A percentile compares a stretch with the other conserved stretches of the same genome.
Evolutionary conservation across 2,113 vertebrate species (phyloP).

Genomic region (Chloebia gouldiae): DNA sequence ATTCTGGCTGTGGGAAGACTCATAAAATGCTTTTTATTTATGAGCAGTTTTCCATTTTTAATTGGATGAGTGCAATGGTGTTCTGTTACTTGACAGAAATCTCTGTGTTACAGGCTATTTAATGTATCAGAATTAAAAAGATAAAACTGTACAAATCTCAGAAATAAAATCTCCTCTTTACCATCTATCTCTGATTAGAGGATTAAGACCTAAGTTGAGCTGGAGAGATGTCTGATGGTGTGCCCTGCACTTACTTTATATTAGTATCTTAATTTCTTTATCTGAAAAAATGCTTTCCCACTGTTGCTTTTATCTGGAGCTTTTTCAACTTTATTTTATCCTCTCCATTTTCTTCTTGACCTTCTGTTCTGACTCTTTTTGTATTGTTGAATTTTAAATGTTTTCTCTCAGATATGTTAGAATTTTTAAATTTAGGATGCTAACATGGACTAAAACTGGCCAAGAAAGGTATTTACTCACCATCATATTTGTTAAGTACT

Average conservation of each 20-base stretch:
- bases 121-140: background rate
- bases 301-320: background rate
- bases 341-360: background rate
- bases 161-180: background rate
- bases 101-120: background rate
- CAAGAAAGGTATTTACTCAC: background rate
- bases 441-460: background rate
- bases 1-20: background rate
- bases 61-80: background rate
- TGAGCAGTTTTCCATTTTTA: background rate
- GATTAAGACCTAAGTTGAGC: background rate
- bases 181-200: background rate
- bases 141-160: background rate
- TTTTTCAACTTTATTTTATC: background rate
- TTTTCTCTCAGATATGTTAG: background rate
- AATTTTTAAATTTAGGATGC: background rate
- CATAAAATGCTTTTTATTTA: background rate
- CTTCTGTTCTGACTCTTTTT: background rate
- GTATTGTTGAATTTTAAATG: background rate
- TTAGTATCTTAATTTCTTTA: background rate
- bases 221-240: background rate
- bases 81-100: background rate
- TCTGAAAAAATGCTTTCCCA: background rate
- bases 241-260: background rate
- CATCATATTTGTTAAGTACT: background rate